phyloP scores from a whole-genome alignment of 2,888 invertebrate species.

The Chaetogeoica ovagalla region DNA sequence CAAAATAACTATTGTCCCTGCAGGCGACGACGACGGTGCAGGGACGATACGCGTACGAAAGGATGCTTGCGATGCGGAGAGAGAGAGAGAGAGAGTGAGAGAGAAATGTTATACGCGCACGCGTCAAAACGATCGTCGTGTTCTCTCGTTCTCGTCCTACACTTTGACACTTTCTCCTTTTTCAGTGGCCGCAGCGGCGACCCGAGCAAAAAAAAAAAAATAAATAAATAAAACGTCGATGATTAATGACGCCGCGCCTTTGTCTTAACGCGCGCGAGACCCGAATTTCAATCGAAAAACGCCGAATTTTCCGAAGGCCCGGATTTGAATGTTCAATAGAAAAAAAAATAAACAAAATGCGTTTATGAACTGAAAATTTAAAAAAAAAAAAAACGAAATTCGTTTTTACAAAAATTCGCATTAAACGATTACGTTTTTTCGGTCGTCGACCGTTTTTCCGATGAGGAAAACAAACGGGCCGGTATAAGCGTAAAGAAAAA shows the following conservation, averaged over 20 bases:
- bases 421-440: no score
- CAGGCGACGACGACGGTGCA: no score
- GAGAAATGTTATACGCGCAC: background rate
- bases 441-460: no score
- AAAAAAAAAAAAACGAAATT: no score
- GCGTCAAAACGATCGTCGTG: conserved; percentile 14
- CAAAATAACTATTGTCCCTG: conserved; percentile 14
- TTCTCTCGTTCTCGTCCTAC: background rate
- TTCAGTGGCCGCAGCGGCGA: background rate
- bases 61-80: background rate
- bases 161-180: background rate
- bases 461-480: no score
- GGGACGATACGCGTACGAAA: no score
- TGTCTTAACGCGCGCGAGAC: conserved; percentile 23
- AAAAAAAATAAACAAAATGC: no score
- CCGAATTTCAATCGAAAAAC: conserved; percentile 24
- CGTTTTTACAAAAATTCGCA: no score
- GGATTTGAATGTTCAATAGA: no score
- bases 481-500: no score
- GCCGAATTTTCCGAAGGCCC: no score
- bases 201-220: background rate
- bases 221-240: background rate
- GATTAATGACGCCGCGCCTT: conserved; percentile 36
- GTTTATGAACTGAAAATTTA: no score
- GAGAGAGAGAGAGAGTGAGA: background rate